Evolutionary conservation across 2,113 vertebrate species (phyloP).

Genomic region (Aphelocoma coerulescens): DNA sequence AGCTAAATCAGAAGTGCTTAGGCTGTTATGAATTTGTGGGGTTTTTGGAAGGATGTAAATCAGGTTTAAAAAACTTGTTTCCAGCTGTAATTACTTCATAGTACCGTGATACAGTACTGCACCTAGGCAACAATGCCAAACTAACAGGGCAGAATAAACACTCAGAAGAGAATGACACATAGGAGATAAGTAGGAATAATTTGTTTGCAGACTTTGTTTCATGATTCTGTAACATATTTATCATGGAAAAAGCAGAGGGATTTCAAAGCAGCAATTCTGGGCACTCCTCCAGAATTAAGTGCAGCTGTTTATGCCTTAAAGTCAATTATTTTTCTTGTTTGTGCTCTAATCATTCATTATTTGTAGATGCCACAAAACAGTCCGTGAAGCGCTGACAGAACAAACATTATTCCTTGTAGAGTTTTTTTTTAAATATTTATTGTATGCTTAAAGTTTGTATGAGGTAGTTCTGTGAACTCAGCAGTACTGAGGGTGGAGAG

Average conservation of each 20-base stretch:
- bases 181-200: conserved; percentile 50
- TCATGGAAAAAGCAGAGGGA: conserved; percentile 1
- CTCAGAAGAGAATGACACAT: not conserved
- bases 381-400: not conserved
- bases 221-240: conserved; percentile 58
- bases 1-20: not conserved
- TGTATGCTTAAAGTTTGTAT: not conserved
- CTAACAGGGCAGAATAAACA: not conserved
- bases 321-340: conserved; percentile 54
- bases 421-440: not conserved
- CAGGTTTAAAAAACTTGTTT: conserved; percentile 19
- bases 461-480: not conserved
- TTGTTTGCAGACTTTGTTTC: conserved; percentile 53
- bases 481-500: not conserved
- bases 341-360: conserved; percentile 54
- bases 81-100: not conserved
- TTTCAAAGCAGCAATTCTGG: conserved; percentile 49
- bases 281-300: conserved; percentile 55
- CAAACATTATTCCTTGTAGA: conserved; percentile 8
- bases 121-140: not conserved
- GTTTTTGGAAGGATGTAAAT: not conserved
- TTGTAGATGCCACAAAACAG: conserved; percentile 33
- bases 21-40: not conserved
- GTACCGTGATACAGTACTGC: not conserved
- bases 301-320: conserved; percentile 44